Conservation (phyloP, 23 tunicate species). For the Trididemnum clinides region DNA sequence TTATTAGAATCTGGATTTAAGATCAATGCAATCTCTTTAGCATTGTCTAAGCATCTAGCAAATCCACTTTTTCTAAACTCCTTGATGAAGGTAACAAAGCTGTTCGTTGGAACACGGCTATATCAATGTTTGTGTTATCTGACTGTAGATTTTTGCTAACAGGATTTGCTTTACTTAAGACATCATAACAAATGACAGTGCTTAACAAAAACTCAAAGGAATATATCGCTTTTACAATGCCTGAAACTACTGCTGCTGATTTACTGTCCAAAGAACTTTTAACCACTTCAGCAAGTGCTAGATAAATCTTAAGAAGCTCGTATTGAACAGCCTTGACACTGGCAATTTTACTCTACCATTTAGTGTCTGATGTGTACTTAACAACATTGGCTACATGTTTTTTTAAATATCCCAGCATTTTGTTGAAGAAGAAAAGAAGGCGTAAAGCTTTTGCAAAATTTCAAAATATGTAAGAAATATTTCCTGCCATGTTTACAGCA, state of each 20-base stretch:
- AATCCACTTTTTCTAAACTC: not conserved
- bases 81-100: not conserved
- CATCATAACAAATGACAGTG: constrained; percentile 7
- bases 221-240: not conserved
- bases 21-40: not conserved
- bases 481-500: constrained; percentile 4
- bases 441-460: not conserved
- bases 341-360: not conserved
- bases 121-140: not conserved
- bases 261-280: not conserved
- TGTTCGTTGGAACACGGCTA: not conserved
- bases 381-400: not conserved
- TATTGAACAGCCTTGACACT: not conserved
- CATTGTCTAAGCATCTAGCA: not conserved
- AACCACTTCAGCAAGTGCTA: not conserved
- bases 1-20: not conserved
- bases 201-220: constrained; percentile 3
- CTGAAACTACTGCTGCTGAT: not conserved
- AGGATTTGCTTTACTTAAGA: not conserved
- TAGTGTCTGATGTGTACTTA: not conserved
- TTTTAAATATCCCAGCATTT: not conserved
- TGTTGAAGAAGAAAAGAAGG: not conserved
- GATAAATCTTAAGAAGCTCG: not conserved
- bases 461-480: not conserved
- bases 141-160: not conserved